Evolutionary conservation across 2,113 vertebrate species (phyloP), one percentile per base, ranked within the genome.

Genomic region (Murina feae): DNA sequence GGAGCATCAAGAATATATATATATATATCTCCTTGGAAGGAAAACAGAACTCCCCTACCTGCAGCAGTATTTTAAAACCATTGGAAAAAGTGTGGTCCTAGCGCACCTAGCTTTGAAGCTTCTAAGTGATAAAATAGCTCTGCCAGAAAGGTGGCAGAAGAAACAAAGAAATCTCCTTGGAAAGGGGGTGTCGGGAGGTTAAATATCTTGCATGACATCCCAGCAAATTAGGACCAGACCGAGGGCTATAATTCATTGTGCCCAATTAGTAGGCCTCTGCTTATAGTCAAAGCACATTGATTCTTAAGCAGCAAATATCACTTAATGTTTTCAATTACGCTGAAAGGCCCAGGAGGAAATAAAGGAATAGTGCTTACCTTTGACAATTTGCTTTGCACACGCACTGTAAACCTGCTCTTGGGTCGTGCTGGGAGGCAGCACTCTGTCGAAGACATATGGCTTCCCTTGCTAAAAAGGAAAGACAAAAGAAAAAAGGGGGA

Each of bases 301-400:
- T 89, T 84, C 68, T 80, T 42, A 80, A 75, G 89, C 90, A 66
- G 86, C 84, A 94, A 97, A 95, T 92, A 92, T 75, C 92, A 91
- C 76, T 94, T 96, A 78, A 86, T 74, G 78, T 91, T 96, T 95
- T 93, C 95, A 96, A 95, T 95, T 95, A 93, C 88, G 84, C 39
- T 72, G 20, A 95, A 93, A 86, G 82, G 74, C 87, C 51, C 95
- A 58, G 81, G 90, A 47, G 51, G 66, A 97, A 95, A 90, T 6
- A 86, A 96, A 94, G 90, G 96, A 49, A 14, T 9, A 85, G 66
- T 90, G 92, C 98, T 84, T 97, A 99, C 99, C 99, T 99, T 99
- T 99, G 90, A 99, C 99, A 55, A 99, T 99, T 97, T 99, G 99
- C 96, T 99, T 99, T 86, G 99, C 99, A 97, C 99, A 99, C 51